A percentile compares a stretch with the other conserved stretches of the same genome.
Conservation (phyloP, 2,113 vertebrate species). For the Pelusios castaneus region DNA sequence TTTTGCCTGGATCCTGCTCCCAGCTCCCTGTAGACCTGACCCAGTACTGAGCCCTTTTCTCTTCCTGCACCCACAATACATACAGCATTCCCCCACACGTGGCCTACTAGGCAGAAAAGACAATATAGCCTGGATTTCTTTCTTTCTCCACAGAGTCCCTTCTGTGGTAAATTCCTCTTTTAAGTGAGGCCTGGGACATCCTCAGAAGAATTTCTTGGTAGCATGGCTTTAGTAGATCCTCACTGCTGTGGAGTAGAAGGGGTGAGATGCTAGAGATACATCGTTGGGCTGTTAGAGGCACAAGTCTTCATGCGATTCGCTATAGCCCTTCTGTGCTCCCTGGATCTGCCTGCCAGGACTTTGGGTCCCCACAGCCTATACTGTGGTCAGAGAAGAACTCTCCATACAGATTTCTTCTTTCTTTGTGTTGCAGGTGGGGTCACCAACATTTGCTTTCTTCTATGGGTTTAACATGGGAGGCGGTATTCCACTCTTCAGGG, state of each 20-base stretch:
- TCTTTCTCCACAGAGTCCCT: neutral
- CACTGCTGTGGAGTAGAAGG: neutral
- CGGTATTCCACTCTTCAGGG: accelerated
- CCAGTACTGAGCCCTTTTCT: too few species aligned
- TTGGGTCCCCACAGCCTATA: neutral
- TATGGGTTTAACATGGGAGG: accelerated
- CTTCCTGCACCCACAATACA: neutral
- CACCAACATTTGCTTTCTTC: neutral
- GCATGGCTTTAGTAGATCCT: neutral
- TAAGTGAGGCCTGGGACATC: neutral
- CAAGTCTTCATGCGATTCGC: neutral
- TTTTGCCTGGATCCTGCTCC: too few species aligned
- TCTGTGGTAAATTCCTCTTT: neutral
- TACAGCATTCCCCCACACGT: neutral
- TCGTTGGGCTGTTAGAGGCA: neutral
- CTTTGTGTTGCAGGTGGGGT: too few species aligned
- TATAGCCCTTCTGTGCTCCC: neutral
- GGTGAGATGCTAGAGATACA: neutral
- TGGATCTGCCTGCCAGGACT: neutral
- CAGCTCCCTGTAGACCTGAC: too few species aligned
- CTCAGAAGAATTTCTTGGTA: neutral
- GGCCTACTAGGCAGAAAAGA: neutral
- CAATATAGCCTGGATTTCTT: neutral
- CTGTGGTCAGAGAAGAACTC: neutral
- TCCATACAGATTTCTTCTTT: neutral